A percentile compares a stretch with the other conserved stretches of the same genome.
Conservation (phyloP, 92 coral and sea anemone species). For the Chrysogorgia sp. region DNA sequence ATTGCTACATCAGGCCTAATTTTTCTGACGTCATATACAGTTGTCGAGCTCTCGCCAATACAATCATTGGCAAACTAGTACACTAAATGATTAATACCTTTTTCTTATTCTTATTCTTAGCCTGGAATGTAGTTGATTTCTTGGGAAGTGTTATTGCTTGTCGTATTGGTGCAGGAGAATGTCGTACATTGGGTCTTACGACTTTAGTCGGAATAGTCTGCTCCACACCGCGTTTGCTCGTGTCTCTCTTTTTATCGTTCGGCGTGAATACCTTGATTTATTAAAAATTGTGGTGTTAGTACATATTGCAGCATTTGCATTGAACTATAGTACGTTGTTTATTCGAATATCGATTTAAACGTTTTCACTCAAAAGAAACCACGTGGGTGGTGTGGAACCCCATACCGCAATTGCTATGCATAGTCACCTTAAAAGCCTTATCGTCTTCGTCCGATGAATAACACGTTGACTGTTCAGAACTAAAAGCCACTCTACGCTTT, state of each 20-base stretch:
- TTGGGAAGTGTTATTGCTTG: slow-evolving; percentile 59
- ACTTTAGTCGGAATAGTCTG: slow-evolving; percentile 64
- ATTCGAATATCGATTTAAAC: no score
- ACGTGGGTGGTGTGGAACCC: no score
- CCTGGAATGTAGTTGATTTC: slow-evolving; percentile 13
- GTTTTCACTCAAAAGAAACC: no score
- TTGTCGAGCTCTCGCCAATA: no score
- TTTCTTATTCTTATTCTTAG: neutral
- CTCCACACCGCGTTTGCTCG: neutral
- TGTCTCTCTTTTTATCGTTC: slow-evolving; percentile 9
- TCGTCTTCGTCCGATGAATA: slow-evolving; percentile 74
- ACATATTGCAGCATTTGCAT: neutral
- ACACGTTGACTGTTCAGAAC: slow-evolving; percentile 64
- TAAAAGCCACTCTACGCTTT: slow-evolving; percentile 89
- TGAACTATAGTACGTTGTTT: neutral
- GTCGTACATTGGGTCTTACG: slow-evolving; percentile 80
- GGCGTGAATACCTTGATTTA: neutral
- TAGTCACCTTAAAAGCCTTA: slow-evolving; percentile 50
- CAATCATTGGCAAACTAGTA: no score
- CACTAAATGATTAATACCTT: neutral
- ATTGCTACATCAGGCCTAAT: no score
- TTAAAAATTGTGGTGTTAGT: neutral
- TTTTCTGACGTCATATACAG: no score
- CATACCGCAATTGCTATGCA: no score
- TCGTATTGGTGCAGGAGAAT: slow-evolving; percentile 81